Base-by-base conservation (phyloP, 2,113 vertebrate genomes). In the Atractosteus spatula region DNA sequence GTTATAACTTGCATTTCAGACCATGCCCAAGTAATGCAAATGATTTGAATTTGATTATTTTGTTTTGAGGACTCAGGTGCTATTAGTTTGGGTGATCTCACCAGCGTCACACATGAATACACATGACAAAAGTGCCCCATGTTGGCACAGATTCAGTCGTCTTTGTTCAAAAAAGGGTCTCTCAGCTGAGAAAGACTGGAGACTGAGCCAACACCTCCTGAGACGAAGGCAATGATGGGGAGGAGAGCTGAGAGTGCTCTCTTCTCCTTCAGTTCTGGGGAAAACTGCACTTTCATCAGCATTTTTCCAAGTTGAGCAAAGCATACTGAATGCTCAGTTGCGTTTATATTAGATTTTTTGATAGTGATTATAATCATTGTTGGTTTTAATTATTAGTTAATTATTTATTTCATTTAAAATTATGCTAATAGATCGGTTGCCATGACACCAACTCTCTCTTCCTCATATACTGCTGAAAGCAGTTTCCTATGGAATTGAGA, bases 51-150 rank as follows among this genome's bases (percentile, higher is more conserved):
- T 11, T 59, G 14, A 59, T 59, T 6, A 13, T 59, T 59, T 59
- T 59, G 12, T 59, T 47, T 62, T 66, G 17, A 72, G 75, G 81
- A 74, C 77, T 71, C 81, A 82, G 81, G 81, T 82, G 81, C 73
- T 51, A 71, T 67, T 71, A 14, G 62, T 72, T 68, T 68, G 51
- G 66, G 62, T 69, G 72, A 74, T 77, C 71, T 82, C 75, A 71
- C 41, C 66, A 55, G 63, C 55, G 76, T 71, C 75, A 80, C 75
- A 75, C 78, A 78, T 80, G 81, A 80, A 73, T 73, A 77, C 73
- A 75, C 78, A 73, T 69, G 66, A 75, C 78, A 78, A 82, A 78
- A 80, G 78, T 77, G 74, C 66, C 78, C 74, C 69, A 47, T 55
- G 13, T 29, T 71, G 55, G 70, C 74, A 68, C 62, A 56, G 61